Evolutionary conservation across 23 tunicate genomes (phyloP), one percentile per base, ranked within the genome.

Genomic region (Trididemnum miniatum): DNA sequence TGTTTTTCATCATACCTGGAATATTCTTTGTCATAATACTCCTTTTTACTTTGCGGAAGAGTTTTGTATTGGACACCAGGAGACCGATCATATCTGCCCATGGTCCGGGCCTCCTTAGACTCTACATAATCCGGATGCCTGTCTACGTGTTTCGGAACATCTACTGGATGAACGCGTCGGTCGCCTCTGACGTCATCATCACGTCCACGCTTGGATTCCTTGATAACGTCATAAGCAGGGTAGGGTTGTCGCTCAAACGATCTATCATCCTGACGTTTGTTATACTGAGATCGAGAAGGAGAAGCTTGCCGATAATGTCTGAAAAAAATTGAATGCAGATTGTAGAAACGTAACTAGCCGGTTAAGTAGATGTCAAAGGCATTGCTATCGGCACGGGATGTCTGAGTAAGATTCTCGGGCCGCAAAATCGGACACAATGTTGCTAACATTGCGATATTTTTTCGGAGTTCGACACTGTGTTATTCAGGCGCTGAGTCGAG

Each of bases 71-170:
- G 38, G 15, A 3, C 12, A 3, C 31, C 38, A 33, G 75, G 75
- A 67, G 38, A 31, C 7, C 38, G 75, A 24, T 39, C 30, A 33
- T 74, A 74, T 74, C 30, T 74, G 4, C 18, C 59, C 31, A 74
- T 26, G 23, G 9, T 37, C 2, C 59, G 59, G 1, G 36, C 60
- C 2, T 23, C 59, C n/a, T 74, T 67, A 4, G 7, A 12, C 2
- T 67, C 75, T 7, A 24, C 2, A n/a, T 67, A 67, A 24, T 67
- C 75, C 12, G 38, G 38, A 33, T 7, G 75, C 38, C 75, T 67
- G 3, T 67, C 75, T 7, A 3, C 2, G 20, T 38, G 75, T 22
- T 67, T 67, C n/a, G 75, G 25, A 4, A 31, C n/a, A 33, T 31
- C 75, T 7, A 38, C 7, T 4, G 38, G 12, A 12, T 32, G 38